Base-by-base conservation (phyloP, 2,113 vertebrate genomes). In the Acrocephalus kingi region DNA sequence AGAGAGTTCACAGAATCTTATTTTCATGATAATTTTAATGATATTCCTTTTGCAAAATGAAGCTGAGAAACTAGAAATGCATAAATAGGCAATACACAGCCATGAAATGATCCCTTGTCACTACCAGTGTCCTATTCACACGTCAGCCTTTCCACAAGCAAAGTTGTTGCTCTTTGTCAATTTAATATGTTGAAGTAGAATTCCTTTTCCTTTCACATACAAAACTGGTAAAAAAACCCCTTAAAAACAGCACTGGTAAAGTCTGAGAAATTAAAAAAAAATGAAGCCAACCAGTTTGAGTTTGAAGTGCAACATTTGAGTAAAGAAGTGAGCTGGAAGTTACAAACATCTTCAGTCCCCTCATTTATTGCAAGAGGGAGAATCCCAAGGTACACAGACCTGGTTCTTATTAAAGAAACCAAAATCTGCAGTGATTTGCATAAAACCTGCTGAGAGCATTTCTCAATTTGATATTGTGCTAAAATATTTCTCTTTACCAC, bases 21-120 rank as follows among this genome's bases (percentile, higher is more conserved):
- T 76, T 97, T 95, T 94, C 93, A 96, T 71, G 39, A 74, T 69
- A 43, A 84, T 82, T 95, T 97, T 96, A 96, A 96, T 95, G 56
- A 86, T 68, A 90, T 51, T 96, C 90, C 80, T 96, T 90, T 94
- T 89, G 92, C 73, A 90, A 96, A 94, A 90, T 35, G 77, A 90
- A 96, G 80, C 86, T 61, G 93, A 92, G 88, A 87, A 96, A 84
- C 93, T 95, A 87, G 93, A 94, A 93, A 89, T 52, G 88, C 92
- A 93, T 63, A 56, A 96, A 93, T 21, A 96, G 90, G 93, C 90
- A 90, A 89, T 35, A 94, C 75, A 93, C 76, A 76, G 96, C 84
- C 76, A 28, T 64, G 61, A 84, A 75, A 68, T 20, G 76, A 93
- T 75, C 73, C 89, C 69, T 87, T 16, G 49, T 59, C 77, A 80